Base-by-base conservation (phyloP, 2,888 invertebrate genomes). In the Sminthurides aquaticus region DNA sequence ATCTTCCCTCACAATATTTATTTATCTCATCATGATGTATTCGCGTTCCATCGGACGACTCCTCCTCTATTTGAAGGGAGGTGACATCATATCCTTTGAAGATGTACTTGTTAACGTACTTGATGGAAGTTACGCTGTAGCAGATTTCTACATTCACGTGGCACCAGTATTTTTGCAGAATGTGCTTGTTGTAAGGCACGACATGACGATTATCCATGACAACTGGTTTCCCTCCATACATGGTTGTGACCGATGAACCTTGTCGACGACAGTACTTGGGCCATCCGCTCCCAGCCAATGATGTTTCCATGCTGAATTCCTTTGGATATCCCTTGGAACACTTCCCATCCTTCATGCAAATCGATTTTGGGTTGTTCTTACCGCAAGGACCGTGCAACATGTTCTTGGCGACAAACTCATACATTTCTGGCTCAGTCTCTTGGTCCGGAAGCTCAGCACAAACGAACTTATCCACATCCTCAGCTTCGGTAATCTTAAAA, bases 291-390 rank as follows among this genome's bases (percentile, higher is more conserved):
- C 22, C 20, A 20, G 54, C 55, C 2, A 24, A 15, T 8, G 15
- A 5, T 1, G 62, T 57, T 1, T 49, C 49, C 18, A 57, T 20
- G 22, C 15, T 25, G 43, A 57, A 62, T 27, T 1, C 22, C 27
- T 62, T 56, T 20, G 62, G 57, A 57, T 43, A 62, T 25, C 22
- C 20, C 22, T 62, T 62, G 20, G 26, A 43, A 27, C 57, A 62
- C 26, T 11, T 26, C n/a, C n/a, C n/a, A n/a, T n/a, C n/a, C n/a
- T n/a, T n/a, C n/a, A n/a, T n/a, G n/a, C n/a, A n/a, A n/a, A n/a
- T n/a, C n/a, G n/a, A n/a, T n/a, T n/a, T n/a, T n/a, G n/a, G n/a
- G n/a, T n/a, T n/a, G n/a, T n/a, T n/a, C n/a, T n/a, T n/a, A 24
- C 18, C 24, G 20, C n/a, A n/a, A n/a, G n/a, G n/a, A n/a, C n/a